Percentiles rank a stretch among this genome's conserved stretches.
Conservation (phyloP, 1,140 invertebrate genomes). For the Zaprionus nigranus region DNA sequence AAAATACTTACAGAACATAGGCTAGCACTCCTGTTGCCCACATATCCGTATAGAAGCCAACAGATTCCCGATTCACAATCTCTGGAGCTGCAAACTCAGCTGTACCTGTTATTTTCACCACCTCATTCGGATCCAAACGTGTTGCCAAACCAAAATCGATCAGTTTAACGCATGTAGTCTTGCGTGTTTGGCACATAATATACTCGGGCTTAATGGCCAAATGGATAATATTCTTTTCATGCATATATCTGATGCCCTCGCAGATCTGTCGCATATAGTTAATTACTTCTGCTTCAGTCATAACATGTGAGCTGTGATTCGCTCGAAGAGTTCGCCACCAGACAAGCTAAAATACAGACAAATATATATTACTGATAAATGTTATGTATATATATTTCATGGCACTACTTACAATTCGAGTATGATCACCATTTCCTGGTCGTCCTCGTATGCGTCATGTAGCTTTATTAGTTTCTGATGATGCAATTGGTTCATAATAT, state of each 20-base stretch:
- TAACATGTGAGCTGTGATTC: slow-evolving; percentile 99
- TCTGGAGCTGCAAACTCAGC: slow-evolving; percentile 99
- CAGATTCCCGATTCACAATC: slow-evolving; percentile 98
- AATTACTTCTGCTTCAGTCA: slow-evolving; percentile 99
- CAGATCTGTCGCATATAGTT: slow-evolving; percentile 99
- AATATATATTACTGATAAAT: slow-evolving; percentile 5
- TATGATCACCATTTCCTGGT: slow-evolving; percentile 99
- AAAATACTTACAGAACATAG: slow-evolving; percentile 95
- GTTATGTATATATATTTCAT: neutral
- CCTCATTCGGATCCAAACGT: slow-evolving; percentile 98
- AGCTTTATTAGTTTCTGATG: slow-evolving; percentile 99
- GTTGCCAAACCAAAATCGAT: slow-evolving; percentile 99
- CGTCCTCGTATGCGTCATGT: slow-evolving; percentile 99
- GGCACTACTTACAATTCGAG: slow-evolving; percentile 96
- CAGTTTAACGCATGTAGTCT: slow-evolving; percentile 97
- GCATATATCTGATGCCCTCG: slow-evolving; percentile 99
- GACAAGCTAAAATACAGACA: slow-evolving; percentile 89
- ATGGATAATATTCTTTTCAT: slow-evolving; percentile 99
- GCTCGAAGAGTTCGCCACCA: slow-evolving; percentile 98
- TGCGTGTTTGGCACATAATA: slow-evolving; percentile 99
- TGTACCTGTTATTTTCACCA: slow-evolving; percentile 99
- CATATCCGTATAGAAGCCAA: slow-evolving; percentile 99
- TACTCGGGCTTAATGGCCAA: slow-evolving; percentile 99
- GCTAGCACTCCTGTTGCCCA: slow-evolving; percentile 99
- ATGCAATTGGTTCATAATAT: slow-evolving; percentile 99